phyloP scores from a whole-genome alignment of 2,797 vertebrate genomes.

The Phylloscopus collybita region DNA sequence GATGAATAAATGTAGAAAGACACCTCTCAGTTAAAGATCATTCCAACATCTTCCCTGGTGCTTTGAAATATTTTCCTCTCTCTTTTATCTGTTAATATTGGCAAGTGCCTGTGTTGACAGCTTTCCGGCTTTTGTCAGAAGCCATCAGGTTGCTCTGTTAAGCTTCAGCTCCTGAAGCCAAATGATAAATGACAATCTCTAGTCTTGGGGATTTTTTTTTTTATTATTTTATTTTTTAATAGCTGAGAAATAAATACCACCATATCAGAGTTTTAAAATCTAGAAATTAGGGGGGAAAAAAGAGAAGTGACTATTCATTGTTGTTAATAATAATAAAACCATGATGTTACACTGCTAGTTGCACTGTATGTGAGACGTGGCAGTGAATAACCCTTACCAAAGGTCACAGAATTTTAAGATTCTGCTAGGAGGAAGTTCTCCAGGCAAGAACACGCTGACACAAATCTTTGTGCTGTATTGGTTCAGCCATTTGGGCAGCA shows the following conservation, averaged over 20 bases:
- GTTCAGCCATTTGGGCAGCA: neutral
- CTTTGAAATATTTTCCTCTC: slow-evolving; percentile 25
- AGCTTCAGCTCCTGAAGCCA: slow-evolving; percentile 1
- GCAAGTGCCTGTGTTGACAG: neutral
- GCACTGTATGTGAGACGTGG: neutral
- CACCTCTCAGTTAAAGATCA: neutral
- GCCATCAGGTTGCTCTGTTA: neutral
- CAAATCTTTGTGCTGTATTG: neutral
- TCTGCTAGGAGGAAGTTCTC: neutral
- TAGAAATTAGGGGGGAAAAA: neutral
- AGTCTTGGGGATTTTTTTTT: neutral
- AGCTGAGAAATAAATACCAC: neutral
- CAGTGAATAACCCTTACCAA: neutral
- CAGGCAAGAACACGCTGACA: neutral
- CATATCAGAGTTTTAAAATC: neutral
- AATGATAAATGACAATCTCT: neutral
- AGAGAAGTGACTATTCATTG: neutral
- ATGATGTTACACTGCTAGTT: neutral
- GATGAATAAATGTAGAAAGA: neutral
- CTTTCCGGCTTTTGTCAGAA: slow-evolving; percentile 12
- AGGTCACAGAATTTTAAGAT: neutral
- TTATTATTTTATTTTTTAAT: neutral
- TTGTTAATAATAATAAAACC: neutral
- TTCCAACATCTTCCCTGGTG: neutral
- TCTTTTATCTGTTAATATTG: slow-evolving; percentile 17